phyloP scores from a whole-genome alignment of 2,113 vertebrate species.

The Sturnira hondurensis region DNA sequence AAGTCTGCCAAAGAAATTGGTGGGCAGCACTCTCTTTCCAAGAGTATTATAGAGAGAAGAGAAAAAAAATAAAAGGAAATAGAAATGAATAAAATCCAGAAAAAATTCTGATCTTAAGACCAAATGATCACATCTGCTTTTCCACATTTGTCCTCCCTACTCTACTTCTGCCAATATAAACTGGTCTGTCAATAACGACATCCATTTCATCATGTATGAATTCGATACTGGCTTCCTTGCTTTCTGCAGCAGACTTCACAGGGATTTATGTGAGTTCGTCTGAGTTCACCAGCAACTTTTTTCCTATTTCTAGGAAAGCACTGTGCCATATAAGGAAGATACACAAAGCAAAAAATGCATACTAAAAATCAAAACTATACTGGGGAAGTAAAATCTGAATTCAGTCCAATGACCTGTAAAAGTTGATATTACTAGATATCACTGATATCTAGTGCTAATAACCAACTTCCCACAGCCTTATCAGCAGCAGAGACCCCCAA shows the following conservation, averaged over 20 bases:
- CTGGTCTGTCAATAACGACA: not conserved
- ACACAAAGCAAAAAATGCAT: not conserved
- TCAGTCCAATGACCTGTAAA: not conserved
- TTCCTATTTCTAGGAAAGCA: not conserved
- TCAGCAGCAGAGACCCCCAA: not conserved
- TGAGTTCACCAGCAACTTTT: not conserved
- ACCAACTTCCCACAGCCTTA: not conserved
- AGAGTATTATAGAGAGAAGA: not conserved
- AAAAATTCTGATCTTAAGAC: not conserved
- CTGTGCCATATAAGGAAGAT: not conserved
- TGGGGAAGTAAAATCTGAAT: not conserved
- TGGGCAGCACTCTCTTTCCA: not conserved
- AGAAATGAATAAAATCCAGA: not conserved
- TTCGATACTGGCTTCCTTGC: not conserved
- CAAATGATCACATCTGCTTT: not conserved
- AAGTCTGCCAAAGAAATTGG: constrained; percentile 47
- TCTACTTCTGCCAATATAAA: constrained; percentile 11
- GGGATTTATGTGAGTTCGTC: not conserved
- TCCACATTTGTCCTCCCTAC: not conserved
- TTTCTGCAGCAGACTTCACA: not conserved
- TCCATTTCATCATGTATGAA: not conserved
- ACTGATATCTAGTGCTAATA: not conserved
- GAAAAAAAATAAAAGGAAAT: not conserved
- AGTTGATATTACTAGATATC: not conserved
- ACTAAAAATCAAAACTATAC: not conserved